Conservation (phyloP, 35 echinoderm and acorn worm genomes). For the Apostichopus parvimensis region DNA sequence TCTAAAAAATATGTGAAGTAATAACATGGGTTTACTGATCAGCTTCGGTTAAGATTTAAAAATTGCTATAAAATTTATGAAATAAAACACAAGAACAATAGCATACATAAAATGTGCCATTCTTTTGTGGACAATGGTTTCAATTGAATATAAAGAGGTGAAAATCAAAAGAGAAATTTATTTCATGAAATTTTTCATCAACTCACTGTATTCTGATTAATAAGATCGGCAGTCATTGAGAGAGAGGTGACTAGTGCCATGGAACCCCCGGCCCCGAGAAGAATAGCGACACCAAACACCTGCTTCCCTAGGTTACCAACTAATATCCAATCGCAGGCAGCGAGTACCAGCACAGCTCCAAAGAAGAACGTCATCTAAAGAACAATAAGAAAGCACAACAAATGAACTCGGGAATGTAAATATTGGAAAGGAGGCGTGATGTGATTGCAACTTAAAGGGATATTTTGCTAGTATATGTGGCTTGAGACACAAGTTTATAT, state of each 20-base stretch:
- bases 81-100: too few species aligned
- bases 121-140: too few species aligned
- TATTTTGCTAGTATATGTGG: too few species aligned
- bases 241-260: slow-evolving; percentile 91
- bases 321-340: slow-evolving; percentile 68
- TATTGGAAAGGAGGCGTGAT: background rate
- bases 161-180: too few species aligned
- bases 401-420: too few species aligned
- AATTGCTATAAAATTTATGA: too few species aligned
- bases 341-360: slow-evolving; percentile 64
- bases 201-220: slow-evolving; percentile 88
- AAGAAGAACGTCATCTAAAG: slow-evolving; percentile 77
- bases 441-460: background rate
- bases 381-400: background rate
- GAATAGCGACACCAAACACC: slow-evolving; percentile 78
- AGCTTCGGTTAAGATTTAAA: too few species aligned
- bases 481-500: too few species aligned
- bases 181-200: background rate
- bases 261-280: slow-evolving; percentile 90
- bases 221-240: slow-evolving; percentile 90
- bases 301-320: slow-evolving; percentile 59
- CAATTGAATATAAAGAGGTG: too few species aligned
- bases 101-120: too few species aligned
- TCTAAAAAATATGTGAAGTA: too few species aligned
- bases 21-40: too few species aligned